These are phyloP conservation scores for Rhynchopsitta pachyrhyncha DNA, from an alignment of 2,113 vertebrate species.

Conservation along the genomic window DNA sequence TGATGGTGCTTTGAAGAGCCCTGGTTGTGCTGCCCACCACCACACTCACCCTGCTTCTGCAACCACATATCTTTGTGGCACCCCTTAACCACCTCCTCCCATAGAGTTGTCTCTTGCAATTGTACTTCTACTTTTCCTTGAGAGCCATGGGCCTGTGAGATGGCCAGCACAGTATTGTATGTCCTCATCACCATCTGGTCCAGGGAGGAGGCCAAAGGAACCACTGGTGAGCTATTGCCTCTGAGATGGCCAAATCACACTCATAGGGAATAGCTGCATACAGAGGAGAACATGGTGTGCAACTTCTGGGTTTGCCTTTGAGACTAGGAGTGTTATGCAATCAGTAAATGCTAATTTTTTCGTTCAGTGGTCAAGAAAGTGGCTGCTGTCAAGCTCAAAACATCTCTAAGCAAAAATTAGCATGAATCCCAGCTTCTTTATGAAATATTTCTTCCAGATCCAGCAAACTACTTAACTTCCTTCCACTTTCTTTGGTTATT, in stretches of 20 bases:
- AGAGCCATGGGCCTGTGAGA: neutral
- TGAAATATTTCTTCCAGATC: neutral
- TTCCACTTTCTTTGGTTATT: neutral
- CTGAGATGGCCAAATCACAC: neutral
- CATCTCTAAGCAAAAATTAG: neutral
- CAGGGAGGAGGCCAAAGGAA: neutral
- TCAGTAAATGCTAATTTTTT: neutral
- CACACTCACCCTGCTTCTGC: neutral
- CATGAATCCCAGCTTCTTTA: neutral
- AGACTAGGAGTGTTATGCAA: neutral
- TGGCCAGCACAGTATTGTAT: neutral
- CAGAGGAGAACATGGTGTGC: neutral
- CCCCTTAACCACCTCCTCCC: neutral
- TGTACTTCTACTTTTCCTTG: neutral
- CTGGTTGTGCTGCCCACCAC: neutral
- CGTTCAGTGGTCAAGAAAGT: neutral
- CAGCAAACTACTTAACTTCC: neutral
- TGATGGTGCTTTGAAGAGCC: accelerated
- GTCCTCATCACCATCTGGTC: neutral
- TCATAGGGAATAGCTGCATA: neutral
- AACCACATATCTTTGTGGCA: neutral
- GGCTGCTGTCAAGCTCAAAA: neutral
- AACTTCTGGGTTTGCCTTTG: neutral
- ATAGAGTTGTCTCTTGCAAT: neutral
- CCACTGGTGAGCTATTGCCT: neutral